These are phyloP conservation scores for Meliscaeva auricollis DNA, from an alignment of 2,888 invertebrate species.

Conservation along the genomic window DNA sequence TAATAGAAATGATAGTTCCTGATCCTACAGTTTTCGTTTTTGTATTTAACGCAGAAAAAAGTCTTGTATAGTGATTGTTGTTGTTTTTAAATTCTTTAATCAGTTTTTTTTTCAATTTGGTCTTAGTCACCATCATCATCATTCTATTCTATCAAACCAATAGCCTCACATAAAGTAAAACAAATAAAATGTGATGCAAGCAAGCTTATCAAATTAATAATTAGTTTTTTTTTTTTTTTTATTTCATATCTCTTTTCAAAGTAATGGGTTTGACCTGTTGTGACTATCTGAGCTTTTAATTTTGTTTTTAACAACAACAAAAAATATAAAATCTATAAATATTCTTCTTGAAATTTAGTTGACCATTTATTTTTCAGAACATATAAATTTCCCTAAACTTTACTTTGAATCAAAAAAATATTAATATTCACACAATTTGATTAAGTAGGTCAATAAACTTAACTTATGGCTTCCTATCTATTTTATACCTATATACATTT, in stretches of 20 bases:
- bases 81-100: too few relatives aligned
- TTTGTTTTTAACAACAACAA: neutral
- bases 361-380: neutral
- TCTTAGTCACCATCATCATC: too few relatives aligned
- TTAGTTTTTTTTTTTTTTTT: neutral
- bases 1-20: too few relatives aligned
- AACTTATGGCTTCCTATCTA: conserved; percentile 34
- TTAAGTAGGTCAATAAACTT: conserved; percentile 30
- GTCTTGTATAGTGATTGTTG: too few relatives aligned
- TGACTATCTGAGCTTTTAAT: neutral
- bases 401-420: neutral
- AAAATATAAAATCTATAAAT: neutral
- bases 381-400: neutral
- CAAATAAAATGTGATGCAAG: neutral
- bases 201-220: conserved; percentile 22
- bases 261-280: conserved; percentile 13
- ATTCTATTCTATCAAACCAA: too few relatives aligned
- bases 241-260: neutral
- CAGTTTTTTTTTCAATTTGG: neutral
- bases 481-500: neutral
- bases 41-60: too few relatives aligned
- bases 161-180: too few relatives aligned
- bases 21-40: too few relatives aligned
- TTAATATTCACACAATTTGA: conserved; percentile 2
- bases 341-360: neutral